Base-by-base conservation (phyloP, 2,113 vertebrate genomes). In the Odobenus rosmarus region DNA sequence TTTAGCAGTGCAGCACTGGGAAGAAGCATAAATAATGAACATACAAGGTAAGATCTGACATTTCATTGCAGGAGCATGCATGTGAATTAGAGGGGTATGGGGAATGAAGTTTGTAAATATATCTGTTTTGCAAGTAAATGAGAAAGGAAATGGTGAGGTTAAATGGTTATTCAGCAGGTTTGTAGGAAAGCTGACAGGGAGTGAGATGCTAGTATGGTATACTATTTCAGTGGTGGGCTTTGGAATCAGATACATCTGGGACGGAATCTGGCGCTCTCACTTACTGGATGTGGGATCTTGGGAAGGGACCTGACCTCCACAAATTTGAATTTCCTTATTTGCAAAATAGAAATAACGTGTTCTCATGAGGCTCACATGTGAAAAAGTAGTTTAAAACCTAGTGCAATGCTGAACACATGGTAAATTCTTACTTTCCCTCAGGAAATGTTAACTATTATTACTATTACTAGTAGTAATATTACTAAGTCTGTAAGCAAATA, bases 341-440 rank as follows among this genome's bases (percentile, higher is more conserved):
- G 26, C 57, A 51, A 80, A 85, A 51, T 16, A 96, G 77, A 51
- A 88, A 92, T 42, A 64, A 31, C 51, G 55, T 81, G 21, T 21
- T 85, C 31, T 62, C 88, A 9, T 4, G 53, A 72, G 8, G 15
- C 6, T 96, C 42, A 55, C 31, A 19, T 39, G 36, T 79, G 53
- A 62, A 51, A 51, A 85, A 88, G 84, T 94, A 31, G 67, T 89
- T 92, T 64, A 74, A 92, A 97, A 53, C 4, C 62, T 84, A 80
- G 55, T 4, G 67, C 33, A 72, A 51, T 94, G 36, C 31, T 39
- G 46, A 87, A 77, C 26, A 81, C 5, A 49, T 36, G n/a, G 33
- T 49, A 49, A 81, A 74, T 80, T 79, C 7, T 94, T 80, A 69
- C 11, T 95, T 90, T 88, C 14, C 19, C 36, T 77, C n/a, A 46